These are phyloP conservation scores for Lacanobia oleracea DNA, from an alignment of 2,888 invertebrate species.

Conservation along the genomic window DNA sequence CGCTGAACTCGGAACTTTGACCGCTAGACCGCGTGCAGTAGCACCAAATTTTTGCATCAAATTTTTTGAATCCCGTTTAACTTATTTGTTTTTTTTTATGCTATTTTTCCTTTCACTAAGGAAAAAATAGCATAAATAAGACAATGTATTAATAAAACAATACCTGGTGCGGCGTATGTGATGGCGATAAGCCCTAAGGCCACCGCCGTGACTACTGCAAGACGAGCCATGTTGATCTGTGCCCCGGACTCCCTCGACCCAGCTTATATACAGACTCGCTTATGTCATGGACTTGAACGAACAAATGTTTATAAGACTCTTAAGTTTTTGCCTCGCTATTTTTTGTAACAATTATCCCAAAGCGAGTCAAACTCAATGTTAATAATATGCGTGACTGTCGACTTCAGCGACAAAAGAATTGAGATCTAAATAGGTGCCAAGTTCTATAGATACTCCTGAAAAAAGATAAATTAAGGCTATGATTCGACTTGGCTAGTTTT, in stretches of 20 bases:
- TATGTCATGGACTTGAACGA: conserved; percentile 77
- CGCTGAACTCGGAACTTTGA: too few species aligned
- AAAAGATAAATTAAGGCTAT: too few species aligned
- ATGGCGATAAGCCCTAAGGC: conserved; percentile 81
- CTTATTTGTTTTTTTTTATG: background rate
- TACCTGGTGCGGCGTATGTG: conserved; percentile 83
- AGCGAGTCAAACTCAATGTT: too few species aligned
- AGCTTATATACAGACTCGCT: conserved; percentile 78
- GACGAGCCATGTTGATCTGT: conserved; percentile 77
- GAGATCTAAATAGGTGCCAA: too few species aligned
- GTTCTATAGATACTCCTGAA: too few species aligned
- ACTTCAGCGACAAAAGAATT: too few species aligned
- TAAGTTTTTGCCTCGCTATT: conserved; percentile 74
- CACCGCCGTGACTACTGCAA: conserved; percentile 75
- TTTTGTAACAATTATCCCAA: conserved; percentile 66
- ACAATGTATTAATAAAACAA: conserved; percentile 33
- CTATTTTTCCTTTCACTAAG: background rate
- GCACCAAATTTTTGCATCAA: background rate
- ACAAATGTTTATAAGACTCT: conserved; percentile 76
- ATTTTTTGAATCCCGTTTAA: background rate
- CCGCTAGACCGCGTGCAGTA: too few species aligned
- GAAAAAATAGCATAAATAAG: conserved; percentile 8
- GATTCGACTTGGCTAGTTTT: too few species aligned
- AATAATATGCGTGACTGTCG: too few species aligned
- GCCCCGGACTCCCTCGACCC: conserved; percentile 68